phyloP scores from a whole-genome alignment of 2,113 vertebrate species.

The Carassius auratus region DNA sequence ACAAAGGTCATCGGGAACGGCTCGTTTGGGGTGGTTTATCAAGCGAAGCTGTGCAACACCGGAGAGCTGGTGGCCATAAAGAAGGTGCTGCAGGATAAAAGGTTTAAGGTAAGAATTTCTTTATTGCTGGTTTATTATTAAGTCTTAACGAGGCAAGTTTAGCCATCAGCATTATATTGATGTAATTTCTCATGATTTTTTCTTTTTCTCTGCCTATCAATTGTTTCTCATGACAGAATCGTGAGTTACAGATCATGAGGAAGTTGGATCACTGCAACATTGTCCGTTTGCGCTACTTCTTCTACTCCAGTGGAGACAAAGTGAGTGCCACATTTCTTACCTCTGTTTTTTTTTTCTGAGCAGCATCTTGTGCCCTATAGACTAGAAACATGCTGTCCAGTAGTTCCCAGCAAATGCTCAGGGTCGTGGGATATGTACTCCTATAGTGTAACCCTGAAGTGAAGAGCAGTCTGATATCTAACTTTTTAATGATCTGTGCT shows the following conservation, averaged over 20 bases:
- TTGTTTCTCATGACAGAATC: constrained; percentile 78
- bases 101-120: constrained; percentile 84
- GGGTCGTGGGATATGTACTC: not conserved
- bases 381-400: not conserved
- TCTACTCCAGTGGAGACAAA: constrained; percentile 91
- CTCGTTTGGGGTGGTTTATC: constrained; percentile 90
- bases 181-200: not conserved
- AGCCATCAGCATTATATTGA: not conserved
- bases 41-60: constrained; percentile 89
- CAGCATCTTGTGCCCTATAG: not conserved
- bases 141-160: not conserved
- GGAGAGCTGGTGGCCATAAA: constrained; percentile 90
- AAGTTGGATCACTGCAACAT: constrained; percentile 92
- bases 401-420: constrained; percentile 19
- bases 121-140: not conserved
- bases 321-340: constrained; percentile 66
- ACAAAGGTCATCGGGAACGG: constrained; percentile 91
- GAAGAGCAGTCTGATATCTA: not conserved
- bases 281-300: constrained; percentile 89
- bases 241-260: constrained; percentile 91
- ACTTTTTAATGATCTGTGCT: not conserved
- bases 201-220: not conserved
- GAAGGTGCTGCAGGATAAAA: constrained; percentile 90
- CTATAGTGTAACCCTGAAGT: not conserved
- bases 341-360: not conserved